Percentiles rank a stretch among this genome's conserved stretches.
phyloP scores from a whole-genome alignment of 2,113 vertebrate genomes.

The Tetrao urogallus region DNA sequence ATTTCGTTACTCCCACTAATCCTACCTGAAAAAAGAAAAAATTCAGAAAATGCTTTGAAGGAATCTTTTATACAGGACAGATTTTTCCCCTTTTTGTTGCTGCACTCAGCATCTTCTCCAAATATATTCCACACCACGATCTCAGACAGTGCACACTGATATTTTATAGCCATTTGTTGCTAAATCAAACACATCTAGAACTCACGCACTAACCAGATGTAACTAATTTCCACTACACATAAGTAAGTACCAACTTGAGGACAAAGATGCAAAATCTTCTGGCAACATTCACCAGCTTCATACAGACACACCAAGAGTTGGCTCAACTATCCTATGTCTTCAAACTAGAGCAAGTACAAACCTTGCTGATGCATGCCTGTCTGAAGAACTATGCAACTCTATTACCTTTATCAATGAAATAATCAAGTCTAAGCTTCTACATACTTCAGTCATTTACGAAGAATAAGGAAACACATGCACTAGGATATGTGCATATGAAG shows the following conservation, averaged over 20 bases:
- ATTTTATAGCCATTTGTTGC: background rate
- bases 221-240: background rate
- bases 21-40: background rate
- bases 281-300: background rate
- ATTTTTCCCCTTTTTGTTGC: background rate
- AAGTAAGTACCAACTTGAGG: background rate
- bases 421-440: background rate
- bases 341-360: background rate
- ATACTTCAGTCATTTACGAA: background rate
- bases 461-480: background rate
- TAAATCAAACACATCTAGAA: background rate
- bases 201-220: background rate
- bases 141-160: background rate
- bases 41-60: background rate
- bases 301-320: background rate
- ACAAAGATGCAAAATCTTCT: background rate
- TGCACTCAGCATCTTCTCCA: background rate
- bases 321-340: background rate
- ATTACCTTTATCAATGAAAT: background rate
- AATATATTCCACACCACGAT: background rate
- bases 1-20: background rate
- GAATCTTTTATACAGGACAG: background rate
- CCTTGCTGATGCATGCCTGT: background rate
- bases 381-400: background rate
- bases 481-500: background rate